Base-by-base conservation (phyloP, 2,113 vertebrate species). In the Acanthisitta chloris region DNA sequence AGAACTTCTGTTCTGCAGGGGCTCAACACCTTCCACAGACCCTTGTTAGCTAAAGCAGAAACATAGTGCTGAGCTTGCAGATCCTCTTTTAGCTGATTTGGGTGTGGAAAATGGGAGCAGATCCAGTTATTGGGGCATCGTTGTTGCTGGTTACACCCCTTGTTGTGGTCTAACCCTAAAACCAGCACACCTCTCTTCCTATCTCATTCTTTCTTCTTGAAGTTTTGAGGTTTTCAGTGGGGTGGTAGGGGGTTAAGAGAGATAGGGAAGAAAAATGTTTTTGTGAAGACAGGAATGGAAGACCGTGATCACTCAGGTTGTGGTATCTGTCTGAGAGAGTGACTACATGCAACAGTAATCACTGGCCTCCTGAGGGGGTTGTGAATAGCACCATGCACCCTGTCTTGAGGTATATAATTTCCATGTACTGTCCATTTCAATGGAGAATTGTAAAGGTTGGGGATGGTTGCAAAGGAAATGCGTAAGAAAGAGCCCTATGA, bases 381-480 rank as follows among this genome's bases (percentile, higher is more conserved):
- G 14, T 52, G 49, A 69, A 45, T 48, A 36, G 14, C 49, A 5
- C 36, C 20, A 40, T 17, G 38, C 18, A 13, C 0, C 0, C 36
- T 86, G 18, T 76, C 70, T 40, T 51, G 34, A 91, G 67, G 18
- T 69, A 26, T 28, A 5, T 14, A 2, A 33, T 88, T 87, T 91
- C 65, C 45, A 34, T 2, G 3, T 25, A 24, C 40, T 61, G 52
- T 26, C 70, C 33, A 42, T 88, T 88, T 92, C 38, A 43, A 0
- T 54, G 31, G 34, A 66, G 43, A 54, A 33, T 40, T 73, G 38
- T 77, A 48, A 78, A 88, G 38, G 13, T 6, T 70, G 24, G 7
- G 42, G 9, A 54, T 77, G 45, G 5, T 91, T 51, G 34, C 24
- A 73, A 49, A 70, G 43, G 33, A 74, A 85, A 62, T 36, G 14